Evolutionary conservation across 23 tunicate species (phyloP).

Genomic region (Oikopleura dioica): DNA sequence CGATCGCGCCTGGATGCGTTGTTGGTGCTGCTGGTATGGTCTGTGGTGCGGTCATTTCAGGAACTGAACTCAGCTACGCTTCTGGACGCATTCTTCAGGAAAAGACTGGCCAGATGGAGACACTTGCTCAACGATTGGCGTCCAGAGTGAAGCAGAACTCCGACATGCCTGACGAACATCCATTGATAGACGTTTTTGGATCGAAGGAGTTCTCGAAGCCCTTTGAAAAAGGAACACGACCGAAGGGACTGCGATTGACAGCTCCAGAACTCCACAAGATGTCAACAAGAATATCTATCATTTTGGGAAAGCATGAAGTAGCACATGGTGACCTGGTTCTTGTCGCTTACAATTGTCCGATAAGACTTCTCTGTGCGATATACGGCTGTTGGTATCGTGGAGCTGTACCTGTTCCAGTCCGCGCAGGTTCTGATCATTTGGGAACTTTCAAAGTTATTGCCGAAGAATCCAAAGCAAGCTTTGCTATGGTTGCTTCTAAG

Average conservation of each 20-base stretch:
- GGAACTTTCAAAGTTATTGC: not conserved
- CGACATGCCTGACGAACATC: not conserved
- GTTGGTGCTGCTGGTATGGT: constrained; percentile 13
- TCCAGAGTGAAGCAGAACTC: not conserved
- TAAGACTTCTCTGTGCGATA: not conserved
- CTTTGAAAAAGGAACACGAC: not conserved
- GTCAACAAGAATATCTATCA: not conserved
- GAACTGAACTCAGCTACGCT: not conserved
- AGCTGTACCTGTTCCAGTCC: constrained; percentile 3
- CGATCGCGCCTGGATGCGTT: constrained; percentile 13
- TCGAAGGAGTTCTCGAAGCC: not conserved
- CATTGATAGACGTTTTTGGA: not conserved
- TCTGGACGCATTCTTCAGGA: not conserved
- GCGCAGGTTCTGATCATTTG: not conserved
- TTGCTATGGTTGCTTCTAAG: not conserved
- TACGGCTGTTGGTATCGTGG: constrained; percentile 12
- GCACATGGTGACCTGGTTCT: not conserved
- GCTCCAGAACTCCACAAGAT: not conserved
- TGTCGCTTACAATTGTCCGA: not conserved
- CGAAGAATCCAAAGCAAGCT: not conserved
- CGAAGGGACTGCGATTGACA: not conserved
- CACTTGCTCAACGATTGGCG: constrained; percentile 2
- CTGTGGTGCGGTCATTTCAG: constrained; percentile 4
- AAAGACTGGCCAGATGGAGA: not conserved
- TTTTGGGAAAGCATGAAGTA: not conserved